Conservation (phyloP, 2,113 vertebrate species). For the Otis tarda region DNA sequence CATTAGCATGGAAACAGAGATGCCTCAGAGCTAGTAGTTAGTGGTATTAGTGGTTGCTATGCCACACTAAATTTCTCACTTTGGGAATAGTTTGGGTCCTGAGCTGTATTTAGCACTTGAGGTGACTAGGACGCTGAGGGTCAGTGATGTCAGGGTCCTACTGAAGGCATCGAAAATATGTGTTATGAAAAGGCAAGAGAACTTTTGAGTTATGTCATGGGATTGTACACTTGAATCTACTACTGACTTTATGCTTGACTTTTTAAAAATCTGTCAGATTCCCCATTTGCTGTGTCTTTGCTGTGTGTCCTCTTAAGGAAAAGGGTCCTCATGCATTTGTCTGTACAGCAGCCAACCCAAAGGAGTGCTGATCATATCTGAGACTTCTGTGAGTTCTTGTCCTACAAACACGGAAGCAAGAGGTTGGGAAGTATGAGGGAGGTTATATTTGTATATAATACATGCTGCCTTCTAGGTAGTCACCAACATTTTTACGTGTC, state of each 20-base stretch:
- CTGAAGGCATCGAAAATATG: background rate
- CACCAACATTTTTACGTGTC: rapidly evolving
- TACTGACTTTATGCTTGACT: background rate
- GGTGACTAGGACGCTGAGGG: background rate
- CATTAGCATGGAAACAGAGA: background rate
- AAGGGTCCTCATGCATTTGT: background rate
- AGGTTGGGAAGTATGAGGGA: background rate
- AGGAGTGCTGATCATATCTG: background rate
- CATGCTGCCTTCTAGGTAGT: background rate
- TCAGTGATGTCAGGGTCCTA: background rate
- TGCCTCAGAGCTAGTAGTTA: background rate
- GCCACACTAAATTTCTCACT: background rate
- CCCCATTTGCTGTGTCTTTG: background rate
- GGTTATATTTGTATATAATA: background rate
- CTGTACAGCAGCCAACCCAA: background rate
- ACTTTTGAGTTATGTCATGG: background rate
- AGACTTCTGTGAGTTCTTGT: background rate
- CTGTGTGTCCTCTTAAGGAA: background rate
- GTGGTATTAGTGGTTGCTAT: background rate
- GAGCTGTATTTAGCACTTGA: background rate
- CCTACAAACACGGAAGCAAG: background rate
- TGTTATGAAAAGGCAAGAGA: background rate
- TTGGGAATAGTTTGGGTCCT: background rate
- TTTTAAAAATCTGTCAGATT: background rate
- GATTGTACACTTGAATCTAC: background rate